These are phyloP conservation scores for Glomeris maerens DNA, from an alignment of 1,140 invertebrate genomes.

Conservation along the genomic window DNA sequence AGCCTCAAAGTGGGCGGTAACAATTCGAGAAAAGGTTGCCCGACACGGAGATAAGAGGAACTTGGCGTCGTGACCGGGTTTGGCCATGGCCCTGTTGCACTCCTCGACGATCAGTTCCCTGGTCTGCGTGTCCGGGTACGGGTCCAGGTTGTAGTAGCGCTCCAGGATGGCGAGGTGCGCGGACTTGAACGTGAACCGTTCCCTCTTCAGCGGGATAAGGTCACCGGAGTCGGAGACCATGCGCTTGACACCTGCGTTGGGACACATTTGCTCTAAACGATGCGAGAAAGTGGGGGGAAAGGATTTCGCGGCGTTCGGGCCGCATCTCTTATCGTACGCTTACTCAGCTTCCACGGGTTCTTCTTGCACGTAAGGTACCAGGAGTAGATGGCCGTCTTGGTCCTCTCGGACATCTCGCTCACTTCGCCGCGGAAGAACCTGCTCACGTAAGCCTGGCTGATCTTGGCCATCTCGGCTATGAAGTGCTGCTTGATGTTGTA, in stretches of 20 bases:
- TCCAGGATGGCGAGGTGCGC: constrained; percentile 32
- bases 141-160: constrained; percentile 27
- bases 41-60: too few relatives aligned
- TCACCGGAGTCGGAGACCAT: constrained; percentile 22
- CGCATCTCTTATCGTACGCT: constrained; percentile 3
- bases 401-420: constrained; percentile 28
- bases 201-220: constrained; percentile 24
- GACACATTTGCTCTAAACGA: constrained; percentile 20
- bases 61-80: constrained; percentile 19
- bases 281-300: too few relatives aligned
- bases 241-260: constrained; percentile 20
- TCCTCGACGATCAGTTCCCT: constrained; percentile 29
- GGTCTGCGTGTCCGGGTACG: constrained; percentile 30
- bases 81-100: constrained; percentile 27
- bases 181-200: constrained; percentile 31
- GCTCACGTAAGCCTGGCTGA: constrained; percentile 30
- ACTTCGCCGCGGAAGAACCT: constrained; percentile 28
- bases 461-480: constrained; percentile 28
- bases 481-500: constrained; percentile 29
- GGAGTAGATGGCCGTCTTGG: constrained; percentile 26
- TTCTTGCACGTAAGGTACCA: constrained; percentile 27
- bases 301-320: too few relatives aligned
- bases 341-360: constrained; percentile 21
- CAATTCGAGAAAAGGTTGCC: too few relatives aligned
- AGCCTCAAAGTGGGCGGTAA: too few relatives aligned